Conservation (phyloP, 2,888 invertebrate species). For the Andricus quercusramuli region DNA sequence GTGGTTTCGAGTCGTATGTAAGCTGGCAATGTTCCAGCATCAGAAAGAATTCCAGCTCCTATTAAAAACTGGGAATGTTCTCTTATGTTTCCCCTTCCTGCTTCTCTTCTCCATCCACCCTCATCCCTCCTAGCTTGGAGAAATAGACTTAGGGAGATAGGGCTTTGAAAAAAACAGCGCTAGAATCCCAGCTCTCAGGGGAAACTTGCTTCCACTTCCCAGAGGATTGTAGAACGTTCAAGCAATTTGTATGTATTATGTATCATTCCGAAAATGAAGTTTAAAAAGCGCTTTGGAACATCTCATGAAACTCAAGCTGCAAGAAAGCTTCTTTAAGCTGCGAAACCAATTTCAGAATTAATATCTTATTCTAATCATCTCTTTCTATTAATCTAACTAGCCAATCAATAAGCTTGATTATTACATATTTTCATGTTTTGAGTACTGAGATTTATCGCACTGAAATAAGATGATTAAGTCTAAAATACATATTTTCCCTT, state of each 20-base stretch:
- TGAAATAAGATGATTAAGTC: too few relatives aligned
- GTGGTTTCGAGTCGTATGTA: slow-evolving; percentile 55
- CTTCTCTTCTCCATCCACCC: slow-evolving; percentile 34
- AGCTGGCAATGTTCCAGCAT: slow-evolving; percentile 66
- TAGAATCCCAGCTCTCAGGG: background rate
- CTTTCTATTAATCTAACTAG: too few relatives aligned
- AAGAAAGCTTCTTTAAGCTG: too few relatives aligned
- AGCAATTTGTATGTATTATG: background rate
- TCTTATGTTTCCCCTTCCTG: slow-evolving; percentile 59
- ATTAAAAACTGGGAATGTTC: slow-evolving; percentile 68
- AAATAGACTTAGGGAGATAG: slow-evolving; percentile 38
- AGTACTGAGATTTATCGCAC: too few relatives aligned
- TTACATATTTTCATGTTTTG: too few relatives aligned
- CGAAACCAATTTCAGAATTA: too few relatives aligned
- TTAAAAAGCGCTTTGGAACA: too few relatives aligned
- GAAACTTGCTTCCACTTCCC: slow-evolving; percentile 41
- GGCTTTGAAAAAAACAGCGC: slow-evolving; percentile 27
- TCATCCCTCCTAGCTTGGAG: slow-evolving; percentile 28
- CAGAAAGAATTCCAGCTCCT: slow-evolving; percentile 63
- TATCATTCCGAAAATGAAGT: background rate
- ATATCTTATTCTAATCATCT: too few relatives aligned
- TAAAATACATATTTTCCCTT: too few relatives aligned
- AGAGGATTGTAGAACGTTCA: slow-evolving; percentile 8
- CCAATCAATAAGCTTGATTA: too few relatives aligned
- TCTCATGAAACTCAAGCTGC: too few relatives aligned